These are phyloP conservation scores for Smutsia temminckii DNA, from an alignment of 2,797 vertebrate species.

Conservation along the genomic window DNA sequence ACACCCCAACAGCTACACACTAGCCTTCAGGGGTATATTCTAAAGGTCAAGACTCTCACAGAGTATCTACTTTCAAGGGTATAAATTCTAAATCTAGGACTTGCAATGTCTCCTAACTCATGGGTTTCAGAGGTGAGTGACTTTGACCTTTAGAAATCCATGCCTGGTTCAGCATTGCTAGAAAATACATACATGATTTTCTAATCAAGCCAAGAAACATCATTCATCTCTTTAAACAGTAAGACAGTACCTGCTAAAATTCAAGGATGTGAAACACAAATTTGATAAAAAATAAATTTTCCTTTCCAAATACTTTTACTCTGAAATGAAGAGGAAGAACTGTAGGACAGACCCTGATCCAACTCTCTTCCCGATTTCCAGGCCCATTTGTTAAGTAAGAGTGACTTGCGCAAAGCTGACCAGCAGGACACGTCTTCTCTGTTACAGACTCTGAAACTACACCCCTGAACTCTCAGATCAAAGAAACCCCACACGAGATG, in stretches of 20 bases:
- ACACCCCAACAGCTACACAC: background rate
- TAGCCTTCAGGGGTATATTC: rapidly evolving
- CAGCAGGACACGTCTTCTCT: rapidly evolving
- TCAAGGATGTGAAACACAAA: background rate
- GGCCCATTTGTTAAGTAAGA: background rate
- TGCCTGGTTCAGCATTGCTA: background rate
- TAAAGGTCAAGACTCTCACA: too few relatives aligned
- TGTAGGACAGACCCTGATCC: rapidly evolving
- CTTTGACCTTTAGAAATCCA: background rate
- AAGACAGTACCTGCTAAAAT: background rate
- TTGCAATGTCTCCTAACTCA: background rate
- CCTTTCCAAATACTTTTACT: background rate
- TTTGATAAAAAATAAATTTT: background rate
- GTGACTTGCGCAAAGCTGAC: too few relatives aligned
- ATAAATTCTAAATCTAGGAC: background rate
- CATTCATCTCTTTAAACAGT: background rate
- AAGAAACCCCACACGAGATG: rapidly evolving
- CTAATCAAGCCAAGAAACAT: background rate
- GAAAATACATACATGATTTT: background rate
- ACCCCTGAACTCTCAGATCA: background rate
- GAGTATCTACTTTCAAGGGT: background rate
- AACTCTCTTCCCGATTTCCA: background rate
- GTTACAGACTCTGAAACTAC: rapidly evolving
- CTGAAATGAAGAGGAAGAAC: background rate
- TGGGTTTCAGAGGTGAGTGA: background rate